Conservation (phyloP, 2,888 invertebrate species). For the Stomorhina lunata region DNA sequence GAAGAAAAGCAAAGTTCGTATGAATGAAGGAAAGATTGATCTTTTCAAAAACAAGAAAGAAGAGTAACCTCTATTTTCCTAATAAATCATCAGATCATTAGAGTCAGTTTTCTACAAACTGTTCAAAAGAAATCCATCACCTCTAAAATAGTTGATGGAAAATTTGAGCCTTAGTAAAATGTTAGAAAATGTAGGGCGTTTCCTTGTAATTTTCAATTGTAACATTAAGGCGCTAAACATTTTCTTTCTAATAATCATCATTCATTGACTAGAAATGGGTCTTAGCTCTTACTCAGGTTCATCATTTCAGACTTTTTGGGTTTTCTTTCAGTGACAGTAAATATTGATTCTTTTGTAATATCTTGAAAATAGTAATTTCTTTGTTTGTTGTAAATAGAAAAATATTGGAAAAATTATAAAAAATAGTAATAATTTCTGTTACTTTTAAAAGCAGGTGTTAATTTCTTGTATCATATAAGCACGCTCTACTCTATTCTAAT, state of each 20-base stretch:
- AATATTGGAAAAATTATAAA: background rate
- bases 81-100: conserved; percentile 55
- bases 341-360: conserved; percentile 42
- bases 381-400: no score
- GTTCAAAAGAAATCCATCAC: conserved; percentile 32
- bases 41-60: background rate
- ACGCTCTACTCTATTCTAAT: conserved; percentile 30
- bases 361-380: no score
- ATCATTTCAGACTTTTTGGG: background rate
- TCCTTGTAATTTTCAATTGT: conserved; percentile 54
- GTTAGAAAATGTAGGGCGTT: conserved; percentile 53
- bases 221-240: conserved; percentile 55
- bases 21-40: conserved; percentile 8
- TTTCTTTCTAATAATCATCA: background rate
- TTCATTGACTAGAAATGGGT: background rate
- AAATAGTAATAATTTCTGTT: background rate
- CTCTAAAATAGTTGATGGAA: background rate
- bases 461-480: conserved; percentile 42
- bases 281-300: background rate
- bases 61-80: background rate
- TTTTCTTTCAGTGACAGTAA: conserved; percentile 47
- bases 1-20: background rate
- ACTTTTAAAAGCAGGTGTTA: conserved; percentile 51
- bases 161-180: conserved; percentile 1
- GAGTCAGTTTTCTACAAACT: background rate